These are phyloP conservation scores for Liparis tanakae DNA, from an alignment of 2,797 vertebrate genomes.

Conservation along the genomic window DNA sequence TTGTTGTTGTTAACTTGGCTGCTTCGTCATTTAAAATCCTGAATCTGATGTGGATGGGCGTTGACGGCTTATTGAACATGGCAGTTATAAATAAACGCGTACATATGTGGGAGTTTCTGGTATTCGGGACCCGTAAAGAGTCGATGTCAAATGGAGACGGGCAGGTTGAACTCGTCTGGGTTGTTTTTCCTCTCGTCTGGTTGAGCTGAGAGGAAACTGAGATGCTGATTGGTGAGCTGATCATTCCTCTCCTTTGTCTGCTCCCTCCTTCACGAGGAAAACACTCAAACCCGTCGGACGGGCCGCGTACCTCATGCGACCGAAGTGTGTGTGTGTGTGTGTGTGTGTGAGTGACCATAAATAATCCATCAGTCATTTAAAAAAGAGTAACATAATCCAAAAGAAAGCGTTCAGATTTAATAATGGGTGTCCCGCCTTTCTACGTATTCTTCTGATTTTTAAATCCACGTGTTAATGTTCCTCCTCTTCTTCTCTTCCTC, in stretches of 20 bases:
- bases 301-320: slow-evolving; percentile 36
- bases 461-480: neutral
- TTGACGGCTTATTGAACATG: slow-evolving; percentile 30
- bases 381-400: neutral
- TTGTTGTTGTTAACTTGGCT: neutral
- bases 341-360: slow-evolving; percentile 5
- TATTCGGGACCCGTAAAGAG: slow-evolving; percentile 15
- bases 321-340: slow-evolving; percentile 6
- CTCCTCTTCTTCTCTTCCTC: neutral
- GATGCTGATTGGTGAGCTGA: slow-evolving; percentile 56
- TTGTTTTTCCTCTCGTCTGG: slow-evolving; percentile 36
- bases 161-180: slow-evolving; percentile 51
- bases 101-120: slow-evolving; percentile 52
- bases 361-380: neutral
- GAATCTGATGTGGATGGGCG: neutral
- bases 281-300: slow-evolving; percentile 73
- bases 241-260: slow-evolving; percentile 57
- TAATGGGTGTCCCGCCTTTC: neutral
- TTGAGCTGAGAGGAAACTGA: slow-evolving; percentile 37
- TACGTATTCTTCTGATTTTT: neutral
- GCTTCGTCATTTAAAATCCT: neutral
- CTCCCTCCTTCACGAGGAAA: slow-evolving; percentile 50
- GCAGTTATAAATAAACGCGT: slow-evolving; percentile 57
- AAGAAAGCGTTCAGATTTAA: neutral
- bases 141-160: slow-evolving; percentile 22